These are phyloP conservation scores for Eristalis arbustorum DNA, from an alignment of 2,888 invertebrate species.

Conservation along the genomic window DNA sequence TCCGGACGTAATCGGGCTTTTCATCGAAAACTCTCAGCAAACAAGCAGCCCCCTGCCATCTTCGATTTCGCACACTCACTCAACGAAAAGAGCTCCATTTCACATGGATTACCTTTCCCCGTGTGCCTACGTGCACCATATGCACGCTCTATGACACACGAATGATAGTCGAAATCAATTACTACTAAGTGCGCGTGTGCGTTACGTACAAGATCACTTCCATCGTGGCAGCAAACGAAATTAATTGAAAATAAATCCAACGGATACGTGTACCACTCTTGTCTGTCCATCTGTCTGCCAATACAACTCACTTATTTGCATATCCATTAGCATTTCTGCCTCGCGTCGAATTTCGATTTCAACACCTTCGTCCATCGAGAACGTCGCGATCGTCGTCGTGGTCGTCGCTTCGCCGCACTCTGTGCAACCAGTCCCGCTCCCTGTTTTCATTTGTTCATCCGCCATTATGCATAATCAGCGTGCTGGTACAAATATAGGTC, in stretches of 20 bases:
- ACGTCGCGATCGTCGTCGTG: neutral
- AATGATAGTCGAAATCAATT: constrained; percentile 44
- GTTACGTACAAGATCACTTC: constrained; percentile 21
- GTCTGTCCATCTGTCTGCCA: constrained; percentile 58
- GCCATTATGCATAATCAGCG: constrained; percentile 59
- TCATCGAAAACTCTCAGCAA: neutral
- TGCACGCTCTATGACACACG: neutral
- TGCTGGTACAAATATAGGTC: constrained; percentile 65
- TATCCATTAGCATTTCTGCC: constrained; percentile 69
- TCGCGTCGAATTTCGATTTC: constrained; percentile 68
- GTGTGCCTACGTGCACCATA: neutral
- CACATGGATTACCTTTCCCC: neutral
- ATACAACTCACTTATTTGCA: constrained; percentile 63
- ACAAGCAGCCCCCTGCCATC: neutral
- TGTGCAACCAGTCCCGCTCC: neutral
- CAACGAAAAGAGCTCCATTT: neutral
- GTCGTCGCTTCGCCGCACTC: neutral
- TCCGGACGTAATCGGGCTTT: neutral
- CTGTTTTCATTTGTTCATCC: constrained; percentile 36
- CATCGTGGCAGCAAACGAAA: constrained; percentile 22
- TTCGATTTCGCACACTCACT: neutral
- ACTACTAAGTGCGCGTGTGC: constrained; percentile 28
- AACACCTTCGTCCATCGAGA: constrained; percentile 57
- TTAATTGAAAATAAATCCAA: constrained; percentile 53
- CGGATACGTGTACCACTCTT: constrained; percentile 52